These are phyloP conservation scores for Myodes glareolus DNA, from an alignment of 2,113 vertebrate genomes.

Conservation along the genomic window DNA sequence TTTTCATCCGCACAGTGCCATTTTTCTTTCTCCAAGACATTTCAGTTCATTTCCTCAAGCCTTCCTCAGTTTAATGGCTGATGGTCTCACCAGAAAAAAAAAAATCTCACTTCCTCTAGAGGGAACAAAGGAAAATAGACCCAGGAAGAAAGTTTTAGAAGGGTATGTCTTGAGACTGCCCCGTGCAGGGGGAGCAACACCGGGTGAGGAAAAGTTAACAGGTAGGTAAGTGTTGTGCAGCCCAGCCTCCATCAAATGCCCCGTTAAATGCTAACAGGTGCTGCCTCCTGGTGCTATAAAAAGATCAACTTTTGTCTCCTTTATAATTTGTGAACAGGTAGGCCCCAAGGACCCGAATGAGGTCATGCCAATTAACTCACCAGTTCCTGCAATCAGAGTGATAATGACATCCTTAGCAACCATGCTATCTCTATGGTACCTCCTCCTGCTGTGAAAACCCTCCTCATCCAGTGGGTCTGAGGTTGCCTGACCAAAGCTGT, in stretches of 20 bases:
- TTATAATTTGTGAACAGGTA: constrained; percentile 84
- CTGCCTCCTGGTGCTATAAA: constrained; percentile 80
- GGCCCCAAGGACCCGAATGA: constrained; percentile 82
- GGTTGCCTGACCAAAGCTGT: constrained; percentile 71
- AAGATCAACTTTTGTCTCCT: constrained; percentile 73
- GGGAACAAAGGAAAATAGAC: constrained; percentile 40
- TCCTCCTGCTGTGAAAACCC: constrained; percentile 75
- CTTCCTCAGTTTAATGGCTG: constrained; percentile 82
- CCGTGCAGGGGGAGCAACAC: neutral
- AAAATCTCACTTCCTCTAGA: constrained; percentile 59
- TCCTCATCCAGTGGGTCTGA: constrained; percentile 61
- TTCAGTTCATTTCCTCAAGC: constrained; percentile 85
- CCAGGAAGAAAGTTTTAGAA: neutral
- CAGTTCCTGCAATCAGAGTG: constrained; percentile 74
- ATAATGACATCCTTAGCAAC: constrained; percentile 89
- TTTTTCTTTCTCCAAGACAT: constrained; percentile 86
- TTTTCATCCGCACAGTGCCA: constrained; percentile 75
- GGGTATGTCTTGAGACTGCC: constrained; percentile 42
- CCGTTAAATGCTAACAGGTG: constrained; percentile 74
- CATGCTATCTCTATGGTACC: constrained; percentile 77
- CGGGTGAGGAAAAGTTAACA: constrained; percentile 32
- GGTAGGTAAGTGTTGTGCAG: constrained; percentile 37
- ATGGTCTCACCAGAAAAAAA: constrained; percentile 72
- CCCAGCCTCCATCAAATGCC: constrained; percentile 58
- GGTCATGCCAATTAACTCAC: constrained; percentile 86